A percentile compares a stretch with the other conserved stretches of the same genome.
Conservation (phyloP, 2,888 invertebrate genomes). For the Euzetes globulus region DNA sequence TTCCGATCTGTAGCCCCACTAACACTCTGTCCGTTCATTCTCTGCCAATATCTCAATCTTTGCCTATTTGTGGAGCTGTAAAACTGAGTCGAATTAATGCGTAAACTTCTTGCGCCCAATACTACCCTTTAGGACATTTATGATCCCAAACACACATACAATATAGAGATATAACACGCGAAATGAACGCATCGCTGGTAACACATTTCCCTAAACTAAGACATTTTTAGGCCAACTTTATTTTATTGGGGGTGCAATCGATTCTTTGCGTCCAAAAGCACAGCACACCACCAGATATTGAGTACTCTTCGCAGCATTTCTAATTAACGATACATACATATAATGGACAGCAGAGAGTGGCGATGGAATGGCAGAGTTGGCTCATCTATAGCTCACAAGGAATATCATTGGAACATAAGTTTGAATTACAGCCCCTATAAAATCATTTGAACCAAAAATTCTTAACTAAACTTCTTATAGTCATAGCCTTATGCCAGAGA, state of each 20-base stretch:
- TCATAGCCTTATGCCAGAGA: background rate
- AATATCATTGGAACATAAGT: slow-evolving; percentile 26
- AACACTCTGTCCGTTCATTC: background rate
- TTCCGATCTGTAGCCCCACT: background rate
- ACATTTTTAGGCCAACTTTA: background rate
- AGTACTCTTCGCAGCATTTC: background rate
- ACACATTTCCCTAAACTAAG: background rate
- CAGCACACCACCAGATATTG: background rate
- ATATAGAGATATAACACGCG: slow-evolving; percentile 7
- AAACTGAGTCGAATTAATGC: background rate
- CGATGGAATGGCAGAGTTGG: background rate
- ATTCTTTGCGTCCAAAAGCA: background rate
- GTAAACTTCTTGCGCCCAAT: background rate
- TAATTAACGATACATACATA: slow-evolving; percentile 12
- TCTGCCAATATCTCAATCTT: background rate
- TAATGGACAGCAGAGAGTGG: background rate
- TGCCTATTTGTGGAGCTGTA: background rate
- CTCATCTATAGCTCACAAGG: background rate
- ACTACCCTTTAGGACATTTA: slow-evolving; percentile 7
- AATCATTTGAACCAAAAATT: slow-evolving; percentile 23
- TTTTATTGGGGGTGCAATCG: slow-evolving; percentile 19
- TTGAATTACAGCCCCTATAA: slow-evolving; percentile 23
- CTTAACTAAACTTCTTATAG: slow-evolving; percentile 6
- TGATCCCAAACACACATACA: slow-evolving; percentile 12
- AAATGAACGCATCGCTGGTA: background rate